phyloP scores from a whole-genome alignment of 2,888 invertebrate species.

The Pilophorus perplexus region DNA sequence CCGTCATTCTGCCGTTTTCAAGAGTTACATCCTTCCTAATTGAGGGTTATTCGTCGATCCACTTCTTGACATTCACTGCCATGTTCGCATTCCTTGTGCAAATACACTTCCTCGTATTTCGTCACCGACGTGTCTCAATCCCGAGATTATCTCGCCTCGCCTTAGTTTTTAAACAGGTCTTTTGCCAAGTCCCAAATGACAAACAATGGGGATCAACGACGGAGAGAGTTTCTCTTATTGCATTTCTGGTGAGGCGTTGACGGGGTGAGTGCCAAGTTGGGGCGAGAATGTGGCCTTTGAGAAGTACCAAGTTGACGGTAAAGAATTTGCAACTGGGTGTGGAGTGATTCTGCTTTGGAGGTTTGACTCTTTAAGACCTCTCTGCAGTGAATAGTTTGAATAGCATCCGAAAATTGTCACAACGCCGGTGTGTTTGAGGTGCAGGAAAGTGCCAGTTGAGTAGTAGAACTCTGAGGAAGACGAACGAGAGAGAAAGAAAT shows the following conservation, averaged over 20 bases:
- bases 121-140: slow-evolving; percentile 11
- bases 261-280: not conserved
- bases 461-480: not conserved
- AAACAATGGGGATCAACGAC: slow-evolving; percentile 13
- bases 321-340: too few relatives aligned
- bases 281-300: not conserved
- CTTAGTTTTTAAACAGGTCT: slow-evolving; percentile 1
- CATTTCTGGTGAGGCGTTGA: slow-evolving; percentile 5
- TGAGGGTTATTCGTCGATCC: too few relatives aligned
- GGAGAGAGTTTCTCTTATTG: slow-evolving; percentile 17
- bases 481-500: not conserved
- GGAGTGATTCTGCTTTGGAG: too few relatives aligned
- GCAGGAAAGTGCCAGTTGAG: not conserved
- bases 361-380: too few relatives aligned
- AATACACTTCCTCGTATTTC: slow-evolving; percentile 7
- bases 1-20: too few relatives aligned
- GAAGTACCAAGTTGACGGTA: not conserved
- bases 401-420: too few relatives aligned
- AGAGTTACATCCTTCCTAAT: too few relatives aligned
- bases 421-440: too few relatives aligned
- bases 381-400: too few relatives aligned
- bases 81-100: not conserved
- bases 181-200: slow-evolving; percentile 4
- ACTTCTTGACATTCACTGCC: too few relatives aligned
- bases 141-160: slow-evolving; percentile 1